Evolutionary conservation across 1,140 invertebrate species (phyloP).

Genomic region (Trichonephila inaurata): DNA sequence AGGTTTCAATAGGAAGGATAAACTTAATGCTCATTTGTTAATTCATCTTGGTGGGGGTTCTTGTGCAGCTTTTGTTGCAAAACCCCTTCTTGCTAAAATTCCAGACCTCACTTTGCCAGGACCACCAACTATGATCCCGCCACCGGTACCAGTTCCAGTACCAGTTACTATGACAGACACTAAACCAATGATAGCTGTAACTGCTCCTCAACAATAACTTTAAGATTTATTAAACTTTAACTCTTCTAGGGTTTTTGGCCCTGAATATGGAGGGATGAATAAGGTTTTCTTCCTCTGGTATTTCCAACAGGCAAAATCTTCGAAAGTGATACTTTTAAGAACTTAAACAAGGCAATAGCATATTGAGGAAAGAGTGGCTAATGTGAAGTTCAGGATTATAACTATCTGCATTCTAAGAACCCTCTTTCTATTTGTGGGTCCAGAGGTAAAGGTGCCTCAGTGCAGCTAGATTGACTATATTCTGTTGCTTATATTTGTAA

Average conservation of each 20-base stretch:
- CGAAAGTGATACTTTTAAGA: background rate
- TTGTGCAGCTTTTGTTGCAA: slow-evolving; percentile 65
- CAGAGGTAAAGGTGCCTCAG: slow-evolving; percentile 31
- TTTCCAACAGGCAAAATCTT: background rate
- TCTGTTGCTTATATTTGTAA: slow-evolving; percentile 38
- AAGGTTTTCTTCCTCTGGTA: background rate
- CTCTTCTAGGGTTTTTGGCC: background rate
- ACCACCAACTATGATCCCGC: slow-evolving; percentile 5
- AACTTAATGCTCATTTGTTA: slow-evolving; percentile 86
- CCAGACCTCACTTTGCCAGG: slow-evolving; percentile 61
- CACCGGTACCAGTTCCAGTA: slow-evolving; percentile 15
- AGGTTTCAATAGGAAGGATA: slow-evolving; percentile 86
- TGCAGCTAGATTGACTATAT: slow-evolving; percentile 52
- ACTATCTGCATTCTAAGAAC: background rate
- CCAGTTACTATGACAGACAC: slow-evolving; percentile 49
- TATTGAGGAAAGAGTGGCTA: background rate
- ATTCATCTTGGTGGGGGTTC: slow-evolving; percentile 82
- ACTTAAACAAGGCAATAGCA: background rate
- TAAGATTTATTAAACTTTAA: background rate
- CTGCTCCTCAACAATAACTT: slow-evolving; percentile 37
- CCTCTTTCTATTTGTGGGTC: slow-evolving; percentile 10
- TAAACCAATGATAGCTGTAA: slow-evolving; percentile 55
- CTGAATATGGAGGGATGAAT: background rate
- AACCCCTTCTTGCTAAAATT: slow-evolving; percentile 71
- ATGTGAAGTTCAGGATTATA: background rate